Conservation (phyloP, 2,797 vertebrate genomes). For the Myripristis murdjan region DNA sequence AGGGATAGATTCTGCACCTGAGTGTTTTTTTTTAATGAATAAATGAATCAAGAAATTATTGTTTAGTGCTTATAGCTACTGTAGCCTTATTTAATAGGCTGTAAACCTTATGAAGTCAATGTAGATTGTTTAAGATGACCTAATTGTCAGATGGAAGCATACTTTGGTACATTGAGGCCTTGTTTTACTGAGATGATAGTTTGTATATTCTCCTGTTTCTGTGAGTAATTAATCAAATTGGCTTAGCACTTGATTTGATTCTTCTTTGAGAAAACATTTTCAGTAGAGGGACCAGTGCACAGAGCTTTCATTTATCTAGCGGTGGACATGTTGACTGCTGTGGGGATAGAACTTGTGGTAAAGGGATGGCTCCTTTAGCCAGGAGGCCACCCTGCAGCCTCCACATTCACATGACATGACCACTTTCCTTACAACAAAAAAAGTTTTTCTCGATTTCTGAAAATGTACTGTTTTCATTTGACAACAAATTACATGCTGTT, state of each 20-base stretch:
- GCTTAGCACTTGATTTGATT: neutral
- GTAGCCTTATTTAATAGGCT: neutral
- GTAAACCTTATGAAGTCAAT: neutral
- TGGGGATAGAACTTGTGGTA: neutral
- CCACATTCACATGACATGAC: too few relatives aligned
- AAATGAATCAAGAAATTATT: neutral
- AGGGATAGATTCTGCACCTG: too few relatives aligned
- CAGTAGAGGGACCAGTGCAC: constrained; percentile 18
- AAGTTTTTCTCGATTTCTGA: constrained; percentile 3
- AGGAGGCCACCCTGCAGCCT: too few relatives aligned
- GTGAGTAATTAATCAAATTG: constrained; percentile 25
- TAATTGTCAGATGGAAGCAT: neutral
- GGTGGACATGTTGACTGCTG: neutral
- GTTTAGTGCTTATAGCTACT: neutral
- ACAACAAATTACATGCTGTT: constrained; percentile 4
- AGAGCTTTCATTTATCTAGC: neutral
- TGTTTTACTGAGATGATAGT: constrained; percentile 2
- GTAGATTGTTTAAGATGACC: neutral
- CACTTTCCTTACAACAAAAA: too few relatives aligned
- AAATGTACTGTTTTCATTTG: neutral
- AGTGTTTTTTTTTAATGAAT: neutral
- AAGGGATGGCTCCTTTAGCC: too few relatives aligned
- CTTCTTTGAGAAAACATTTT: constrained; percentile 15
- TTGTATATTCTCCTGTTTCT: constrained; percentile 4
- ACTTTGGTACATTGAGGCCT: neutral